A percentile compares a stretch with the other conserved stretches of the same genome.
These are phyloP conservation scores for Siniperca knerii DNA, from an alignment of 2,113 vertebrate species.

Conservation along the genomic window DNA sequence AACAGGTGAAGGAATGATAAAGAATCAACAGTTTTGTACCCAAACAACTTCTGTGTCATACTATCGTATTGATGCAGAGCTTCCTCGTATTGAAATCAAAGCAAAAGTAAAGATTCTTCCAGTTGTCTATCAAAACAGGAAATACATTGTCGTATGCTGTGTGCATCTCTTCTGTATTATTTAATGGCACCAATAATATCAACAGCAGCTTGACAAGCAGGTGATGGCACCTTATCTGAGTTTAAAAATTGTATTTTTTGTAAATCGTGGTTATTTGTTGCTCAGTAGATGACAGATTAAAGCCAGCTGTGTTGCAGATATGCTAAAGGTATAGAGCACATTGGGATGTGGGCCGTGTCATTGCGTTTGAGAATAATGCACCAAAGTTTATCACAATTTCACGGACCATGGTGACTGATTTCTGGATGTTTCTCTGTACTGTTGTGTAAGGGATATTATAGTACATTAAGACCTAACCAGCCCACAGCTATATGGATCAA, in stretches of 20 bases:
- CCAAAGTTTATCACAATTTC: not conserved
- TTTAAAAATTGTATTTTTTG: not conserved
- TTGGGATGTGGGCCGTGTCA: not conserved
- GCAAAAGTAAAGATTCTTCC: not conserved
- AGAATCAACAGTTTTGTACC: not conserved
- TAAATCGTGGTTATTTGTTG: not conserved
- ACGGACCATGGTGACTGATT: not conserved
- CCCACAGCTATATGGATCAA: conserved; percentile 59
- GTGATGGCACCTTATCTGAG: not conserved
- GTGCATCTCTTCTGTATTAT: not conserved
- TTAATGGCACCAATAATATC: not conserved
- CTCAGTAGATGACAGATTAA: not conserved
- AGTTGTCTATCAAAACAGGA: not conserved
- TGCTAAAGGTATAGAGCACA: not conserved
- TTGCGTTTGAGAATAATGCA: conserved; percentile 4
- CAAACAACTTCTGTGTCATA: not conserved
- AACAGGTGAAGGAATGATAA: not conserved
- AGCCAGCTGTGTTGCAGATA: not conserved
- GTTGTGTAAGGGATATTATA: conserved; percentile 57
- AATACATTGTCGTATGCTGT: not conserved
- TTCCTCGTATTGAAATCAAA: not conserved
- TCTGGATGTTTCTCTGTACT: conserved; percentile 31
- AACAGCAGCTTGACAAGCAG: not conserved
- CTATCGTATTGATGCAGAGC: not conserved
- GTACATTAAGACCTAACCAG: conserved; percentile 49